phyloP scores from a whole-genome alignment of 2,113 vertebrate species.

The Micromys minutus region DNA sequence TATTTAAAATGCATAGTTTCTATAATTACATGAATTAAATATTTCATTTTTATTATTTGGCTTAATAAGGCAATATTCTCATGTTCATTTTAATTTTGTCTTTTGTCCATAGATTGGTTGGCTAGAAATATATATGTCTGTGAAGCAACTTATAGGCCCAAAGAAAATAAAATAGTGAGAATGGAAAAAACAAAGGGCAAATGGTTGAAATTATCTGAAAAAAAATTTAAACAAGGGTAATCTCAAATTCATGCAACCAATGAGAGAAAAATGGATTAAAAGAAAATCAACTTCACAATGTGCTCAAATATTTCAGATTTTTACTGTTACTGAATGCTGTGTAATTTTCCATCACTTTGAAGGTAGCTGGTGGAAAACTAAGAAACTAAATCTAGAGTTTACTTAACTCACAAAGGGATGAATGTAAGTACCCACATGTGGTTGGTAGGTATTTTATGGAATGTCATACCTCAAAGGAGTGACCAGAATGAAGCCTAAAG shows the following conservation, averaged over 20 bases:
- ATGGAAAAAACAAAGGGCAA: not conserved
- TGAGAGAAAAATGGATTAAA: not conserved
- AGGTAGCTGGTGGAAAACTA: not conserved
- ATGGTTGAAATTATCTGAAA: not conserved
- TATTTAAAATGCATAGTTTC: not conserved
- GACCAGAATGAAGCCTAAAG: not conserved
- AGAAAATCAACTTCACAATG: not conserved
- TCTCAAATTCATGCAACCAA: not conserved
- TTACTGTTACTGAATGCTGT: not conserved
- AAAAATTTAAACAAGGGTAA: not conserved
- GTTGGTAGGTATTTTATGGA: not conserved
- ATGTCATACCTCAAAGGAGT: not conserved
- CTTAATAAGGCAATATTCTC: not conserved
- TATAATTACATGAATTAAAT: not conserved
- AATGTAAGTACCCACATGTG: not conserved
- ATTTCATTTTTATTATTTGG: not conserved
- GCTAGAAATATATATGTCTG: not conserved
- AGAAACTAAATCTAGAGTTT: not conserved
- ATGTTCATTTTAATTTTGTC: not conserved
- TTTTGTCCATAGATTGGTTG: not conserved
- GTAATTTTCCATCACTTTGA: not conserved
- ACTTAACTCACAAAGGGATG: not conserved
- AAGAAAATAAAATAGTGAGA: not conserved
- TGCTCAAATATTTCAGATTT: not conserved
- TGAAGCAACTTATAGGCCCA: not conserved